Evolutionary conservation across 2,888 invertebrate species (phyloP).

Genomic region (Shargacucullia verbasci): DNA sequence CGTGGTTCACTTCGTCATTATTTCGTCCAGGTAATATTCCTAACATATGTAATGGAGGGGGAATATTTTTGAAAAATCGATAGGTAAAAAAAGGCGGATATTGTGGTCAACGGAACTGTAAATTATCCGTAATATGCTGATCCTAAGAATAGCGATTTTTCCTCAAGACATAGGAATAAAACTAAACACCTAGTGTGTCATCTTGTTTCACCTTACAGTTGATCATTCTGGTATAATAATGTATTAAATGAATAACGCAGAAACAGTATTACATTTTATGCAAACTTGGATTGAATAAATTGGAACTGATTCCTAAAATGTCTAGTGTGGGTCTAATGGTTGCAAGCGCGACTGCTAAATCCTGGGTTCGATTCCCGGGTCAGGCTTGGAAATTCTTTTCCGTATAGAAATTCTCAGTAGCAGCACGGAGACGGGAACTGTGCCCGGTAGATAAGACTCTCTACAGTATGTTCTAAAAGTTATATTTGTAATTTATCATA

Average conservation of each 20-base stretch:
- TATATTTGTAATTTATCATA: slow-evolving; percentile 17
- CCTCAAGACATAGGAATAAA: slow-evolving; percentile 16
- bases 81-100: slow-evolving; percentile 34
- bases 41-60: slow-evolving; percentile 4
- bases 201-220: slow-evolving; percentile 1
- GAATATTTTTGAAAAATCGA: slow-evolving; percentile 26
- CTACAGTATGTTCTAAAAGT: background rate
- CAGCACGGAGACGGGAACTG: too few relatives aligned
- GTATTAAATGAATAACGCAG: too few relatives aligned
- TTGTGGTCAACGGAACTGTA: slow-evolving; percentile 15
- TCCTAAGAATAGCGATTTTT: slow-evolving; percentile 32
- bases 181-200: slow-evolving; percentile 34
- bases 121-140: slow-evolving; percentile 9
- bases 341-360: too few relatives aligned
- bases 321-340: too few relatives aligned
- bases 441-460: too few relatives aligned
- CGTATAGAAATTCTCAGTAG: too few relatives aligned
- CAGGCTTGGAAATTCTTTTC: too few relatives aligned
- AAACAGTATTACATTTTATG: too few relatives aligned
- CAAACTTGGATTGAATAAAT: too few relatives aligned
- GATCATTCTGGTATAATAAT: background rate
- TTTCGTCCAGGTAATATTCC: slow-evolving; percentile 40
- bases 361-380: too few relatives aligned
- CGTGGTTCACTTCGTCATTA: slow-evolving; percentile 38
- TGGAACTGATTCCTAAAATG: too few relatives aligned